Conservation (phyloP, 1,140 invertebrate species). For the Belonocnema kinseyi region DNA sequence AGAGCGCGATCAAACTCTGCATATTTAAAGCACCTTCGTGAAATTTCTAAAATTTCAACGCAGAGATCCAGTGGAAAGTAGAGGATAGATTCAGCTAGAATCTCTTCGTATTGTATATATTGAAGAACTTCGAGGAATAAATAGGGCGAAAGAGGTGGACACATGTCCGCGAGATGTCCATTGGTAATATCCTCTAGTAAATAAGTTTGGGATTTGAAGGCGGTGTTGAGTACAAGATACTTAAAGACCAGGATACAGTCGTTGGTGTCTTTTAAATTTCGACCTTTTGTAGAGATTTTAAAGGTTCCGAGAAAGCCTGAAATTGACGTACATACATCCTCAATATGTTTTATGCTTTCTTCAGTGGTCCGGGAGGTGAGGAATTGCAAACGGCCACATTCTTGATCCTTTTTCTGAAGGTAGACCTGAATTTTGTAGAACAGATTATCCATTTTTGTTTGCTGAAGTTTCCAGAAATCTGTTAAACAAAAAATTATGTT, state of each 20-base stretch:
- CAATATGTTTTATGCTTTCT: constrained; percentile 55
- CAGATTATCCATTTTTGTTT: constrained; percentile 57
- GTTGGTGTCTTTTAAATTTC: constrained; percentile 37
- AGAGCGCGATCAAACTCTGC: constrained; percentile 56
- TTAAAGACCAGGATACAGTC: constrained; percentile 55
- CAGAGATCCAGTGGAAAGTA: constrained; percentile 66
- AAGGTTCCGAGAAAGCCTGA: constrained; percentile 42
- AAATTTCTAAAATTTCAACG: constrained; percentile 60
- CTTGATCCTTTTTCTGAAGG: constrained; percentile 57
- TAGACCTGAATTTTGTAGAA: constrained; percentile 57
- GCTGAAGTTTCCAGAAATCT: too few relatives aligned
- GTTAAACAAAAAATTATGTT: too few relatives aligned
- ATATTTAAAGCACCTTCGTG: constrained; percentile 53
- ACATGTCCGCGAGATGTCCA: constrained; percentile 65
- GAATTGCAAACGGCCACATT: constrained; percentile 55
- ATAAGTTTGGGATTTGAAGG: constrained; percentile 60
- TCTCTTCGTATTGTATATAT: constrained; percentile 60
- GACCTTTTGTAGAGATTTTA: constrained; percentile 38
- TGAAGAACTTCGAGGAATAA: constrained; percentile 67
- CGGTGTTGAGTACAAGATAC: constrained; percentile 66
- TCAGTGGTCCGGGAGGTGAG: constrained; percentile 60
- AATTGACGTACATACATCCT: constrained; percentile 54
- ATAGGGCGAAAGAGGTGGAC: constrained; percentile 67
- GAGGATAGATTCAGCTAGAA: constrained; percentile 61
- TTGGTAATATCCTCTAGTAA: constrained; percentile 58